These are phyloP conservation scores for Etheostoma perlongum DNA, from an alignment of 2,797 vertebrate species.

Conservation along the genomic window DNA sequence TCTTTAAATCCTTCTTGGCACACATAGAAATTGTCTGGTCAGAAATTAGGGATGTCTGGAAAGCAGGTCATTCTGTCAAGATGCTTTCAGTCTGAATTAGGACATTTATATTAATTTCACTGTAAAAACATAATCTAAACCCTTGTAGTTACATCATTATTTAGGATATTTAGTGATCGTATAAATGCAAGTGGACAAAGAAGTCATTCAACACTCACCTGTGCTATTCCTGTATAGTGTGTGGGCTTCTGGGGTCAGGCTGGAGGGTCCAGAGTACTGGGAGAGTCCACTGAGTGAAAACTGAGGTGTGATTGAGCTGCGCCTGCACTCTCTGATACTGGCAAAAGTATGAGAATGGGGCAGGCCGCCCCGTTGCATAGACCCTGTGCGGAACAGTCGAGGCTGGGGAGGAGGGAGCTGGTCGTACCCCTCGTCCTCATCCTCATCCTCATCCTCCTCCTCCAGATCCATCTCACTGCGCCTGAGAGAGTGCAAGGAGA, in stretches of 20 bases:
- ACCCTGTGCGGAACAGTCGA: conserved; percentile 91
- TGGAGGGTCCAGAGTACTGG: conserved; percentile 83
- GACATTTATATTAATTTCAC: not conserved
- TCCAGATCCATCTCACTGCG: conserved; percentile 91
- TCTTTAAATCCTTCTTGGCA: conserved; percentile 41
- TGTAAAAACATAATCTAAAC: not conserved
- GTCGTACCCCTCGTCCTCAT: conserved; percentile 91
- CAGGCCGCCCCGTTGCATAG: conserved; percentile 92
- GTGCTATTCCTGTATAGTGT: conserved; percentile 85
- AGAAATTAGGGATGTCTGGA: conserved; percentile 21
- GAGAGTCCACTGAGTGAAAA: conserved; percentile 89
- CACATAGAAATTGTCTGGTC: conserved; percentile 5
- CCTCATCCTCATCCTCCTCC: conserved; percentile 88
- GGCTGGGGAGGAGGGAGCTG: conserved; percentile 95
- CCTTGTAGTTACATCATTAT: not conserved
- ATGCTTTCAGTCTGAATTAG: not conserved
- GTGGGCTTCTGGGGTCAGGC: conserved; percentile 85
- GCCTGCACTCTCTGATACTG: conserved; percentile 93
- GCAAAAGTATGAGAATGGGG: conserved; percentile 98
- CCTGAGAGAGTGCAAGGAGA: conserved; percentile 89
- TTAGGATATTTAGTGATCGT: not conserved
- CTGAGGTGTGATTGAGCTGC: conserved; percentile 89
- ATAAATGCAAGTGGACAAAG: not conserved
- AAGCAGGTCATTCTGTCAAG: conserved; percentile 22
- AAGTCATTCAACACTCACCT: conserved; percentile 82